These are phyloP conservation scores for Lasioglossum albipes DNA, from an alignment of 1,140 invertebrate species.

Conservation along the genomic window DNA sequence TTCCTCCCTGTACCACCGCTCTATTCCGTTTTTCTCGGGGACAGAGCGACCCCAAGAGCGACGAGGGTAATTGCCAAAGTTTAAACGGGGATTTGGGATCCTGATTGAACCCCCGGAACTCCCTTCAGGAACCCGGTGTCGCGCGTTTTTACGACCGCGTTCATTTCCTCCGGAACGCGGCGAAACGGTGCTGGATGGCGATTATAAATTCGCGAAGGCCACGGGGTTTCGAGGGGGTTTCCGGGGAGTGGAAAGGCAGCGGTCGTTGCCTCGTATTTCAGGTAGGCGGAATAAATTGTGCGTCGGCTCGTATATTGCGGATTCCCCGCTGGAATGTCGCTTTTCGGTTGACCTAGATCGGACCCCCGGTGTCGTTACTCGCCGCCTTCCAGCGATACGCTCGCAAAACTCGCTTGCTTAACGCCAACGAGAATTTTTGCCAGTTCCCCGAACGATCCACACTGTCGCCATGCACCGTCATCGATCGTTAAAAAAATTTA, in stretches of 20 bases:
- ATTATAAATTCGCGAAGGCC: slow-evolving; percentile 22
- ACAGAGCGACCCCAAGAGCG: too few relatives aligned
- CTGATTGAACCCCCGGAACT: too few relatives aligned
- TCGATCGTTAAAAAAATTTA: too few relatives aligned
- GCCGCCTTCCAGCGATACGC: background rate
- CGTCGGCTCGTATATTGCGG: slow-evolving; percentile 6
- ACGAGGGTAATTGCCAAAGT: slow-evolving; percentile 21
- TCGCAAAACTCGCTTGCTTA: too few relatives aligned
- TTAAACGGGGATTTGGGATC: background rate
- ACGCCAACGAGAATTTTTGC: too few relatives aligned
- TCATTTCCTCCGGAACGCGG: background rate
- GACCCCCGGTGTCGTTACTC: background rate
- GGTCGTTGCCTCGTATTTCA: slow-evolving; percentile 21
- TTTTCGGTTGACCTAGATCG: slow-evolving; percentile 19
- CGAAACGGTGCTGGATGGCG: slow-evolving; percentile 2
- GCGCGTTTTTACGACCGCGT: background rate
- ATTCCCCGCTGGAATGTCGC: slow-evolving; percentile 13
- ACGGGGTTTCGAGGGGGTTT: too few relatives aligned
- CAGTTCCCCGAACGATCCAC: too few relatives aligned
- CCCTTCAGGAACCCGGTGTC: background rate
- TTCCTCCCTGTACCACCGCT: background rate
- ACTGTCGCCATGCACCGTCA: too few relatives aligned
- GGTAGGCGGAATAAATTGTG: slow-evolving; percentile 23
- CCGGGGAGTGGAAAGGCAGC: background rate
- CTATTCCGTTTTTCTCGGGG: too few relatives aligned